Percentiles rank a stretch among this genome's conserved stretches.
Evolutionary conservation across 2,113 vertebrate genomes (phyloP).

Genomic region (Ictidomys tridecemlineatus): DNA sequence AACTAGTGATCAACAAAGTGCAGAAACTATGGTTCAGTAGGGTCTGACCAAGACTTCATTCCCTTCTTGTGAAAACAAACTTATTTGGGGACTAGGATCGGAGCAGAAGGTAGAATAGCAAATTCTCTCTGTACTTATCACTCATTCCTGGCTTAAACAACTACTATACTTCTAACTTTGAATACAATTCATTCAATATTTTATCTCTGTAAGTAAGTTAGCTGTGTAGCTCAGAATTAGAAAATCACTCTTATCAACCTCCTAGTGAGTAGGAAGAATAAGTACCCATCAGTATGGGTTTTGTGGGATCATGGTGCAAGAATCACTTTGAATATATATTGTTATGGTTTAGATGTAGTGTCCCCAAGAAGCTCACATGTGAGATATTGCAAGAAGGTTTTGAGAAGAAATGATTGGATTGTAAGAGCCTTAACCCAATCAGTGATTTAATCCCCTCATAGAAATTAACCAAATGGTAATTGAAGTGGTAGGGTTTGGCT

Average conservation of each 20-base stretch:
- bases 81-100: not conserved
- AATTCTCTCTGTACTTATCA: not conserved
- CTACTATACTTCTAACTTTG: not conserved
- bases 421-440: too few relatives aligned
- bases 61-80: not conserved
- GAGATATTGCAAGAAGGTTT: too few relatives aligned
- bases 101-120: not conserved
- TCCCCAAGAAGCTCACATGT: too few relatives aligned
- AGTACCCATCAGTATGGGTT: not conserved
- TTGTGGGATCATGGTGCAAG: not conserved
- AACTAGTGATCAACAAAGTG: not conserved
- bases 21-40: not conserved
- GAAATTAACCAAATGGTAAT: too few relatives aligned
- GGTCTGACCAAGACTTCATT: not conserved
- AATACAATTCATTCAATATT: not conserved
- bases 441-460: too few relatives aligned
- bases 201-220: conserved; percentile 8
- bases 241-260: not conserved
- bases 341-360: too few relatives aligned
- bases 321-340: not conserved
- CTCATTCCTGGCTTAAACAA: not conserved
- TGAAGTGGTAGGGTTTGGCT: too few relatives aligned
- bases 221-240: not conserved
- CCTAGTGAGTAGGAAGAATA: not conserved
- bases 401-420: too few relatives aligned